Conservation (phyloP, 2,797 vertebrate species). For the Mustela erminea region DNA sequence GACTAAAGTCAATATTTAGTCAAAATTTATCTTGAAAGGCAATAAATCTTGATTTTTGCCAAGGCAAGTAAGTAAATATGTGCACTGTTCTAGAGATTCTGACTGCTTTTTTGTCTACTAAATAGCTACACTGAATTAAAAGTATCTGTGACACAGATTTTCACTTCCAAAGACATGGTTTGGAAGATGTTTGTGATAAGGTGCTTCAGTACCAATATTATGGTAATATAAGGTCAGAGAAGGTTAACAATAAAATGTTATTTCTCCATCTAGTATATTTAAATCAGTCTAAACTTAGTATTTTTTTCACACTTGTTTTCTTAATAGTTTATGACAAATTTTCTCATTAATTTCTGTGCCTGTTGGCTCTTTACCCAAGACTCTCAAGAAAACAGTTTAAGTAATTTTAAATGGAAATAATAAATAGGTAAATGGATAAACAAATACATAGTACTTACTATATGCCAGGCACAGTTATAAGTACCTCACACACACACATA, state of each 20-base stretch:
- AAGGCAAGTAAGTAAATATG: constrained; percentile 77
- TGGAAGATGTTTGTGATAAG: neutral
- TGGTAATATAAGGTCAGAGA: constrained; percentile 14
- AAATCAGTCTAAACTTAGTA: constrained; percentile 56
- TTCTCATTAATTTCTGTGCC: constrained; percentile 46
- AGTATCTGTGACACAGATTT: constrained; percentile 54
- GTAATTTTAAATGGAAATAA: constrained; percentile 38
- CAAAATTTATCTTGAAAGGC: constrained; percentile 84
- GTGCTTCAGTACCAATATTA: neutral
- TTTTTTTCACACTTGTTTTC: constrained; percentile 49
- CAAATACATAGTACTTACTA: neutral
- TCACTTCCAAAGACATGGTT: constrained; percentile 54
- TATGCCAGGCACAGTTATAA: neutral
- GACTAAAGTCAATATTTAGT: constrained; percentile 83
- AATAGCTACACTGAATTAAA: constrained; percentile 48
- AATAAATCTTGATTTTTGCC: constrained; percentile 84
- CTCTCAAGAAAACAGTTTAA: constrained; percentile 21
- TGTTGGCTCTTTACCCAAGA: neutral
- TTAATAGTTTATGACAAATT: neutral
- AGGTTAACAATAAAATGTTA: constrained; percentile 52
- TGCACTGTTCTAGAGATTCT: constrained; percentile 47
- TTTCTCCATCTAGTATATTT: constrained; percentile 43
- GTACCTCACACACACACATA: neutral
- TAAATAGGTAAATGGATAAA: constrained; percentile 25
- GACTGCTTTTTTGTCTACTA: constrained; percentile 63